Evolutionary conservation across 2,888 invertebrate species (phyloP), one percentile per base, ranked within the genome.

Genomic region (Ophioninae sp.): DNA sequence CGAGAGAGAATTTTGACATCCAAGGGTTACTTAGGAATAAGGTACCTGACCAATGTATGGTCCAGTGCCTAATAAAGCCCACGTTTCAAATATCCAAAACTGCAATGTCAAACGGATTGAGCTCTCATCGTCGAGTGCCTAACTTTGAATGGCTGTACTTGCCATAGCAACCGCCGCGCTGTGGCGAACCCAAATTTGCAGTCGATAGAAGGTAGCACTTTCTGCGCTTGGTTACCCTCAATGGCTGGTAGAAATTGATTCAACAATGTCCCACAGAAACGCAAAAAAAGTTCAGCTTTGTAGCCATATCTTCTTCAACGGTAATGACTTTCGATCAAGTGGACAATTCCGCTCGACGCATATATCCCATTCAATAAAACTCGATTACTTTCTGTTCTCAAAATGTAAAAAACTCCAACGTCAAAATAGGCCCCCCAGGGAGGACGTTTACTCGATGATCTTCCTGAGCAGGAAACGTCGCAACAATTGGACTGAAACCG

Each of bases 351-450:
- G 41, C 8, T 72, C 44, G n/a, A 37, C 20, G 67, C 58, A 67
- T 9, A 76, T 78, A 72, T 67, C 79, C 80, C 79, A 80, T 75
- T 74, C 58, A 44, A n/a, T 69, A 77, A 77, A 82, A 77, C 72
- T 75, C 79, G 69, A 78, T 85, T 85, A 83, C 80, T 82, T 85
- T 82, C 68, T 81, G 67, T 71, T 58, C 39, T 44, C 10, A 37
- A 30, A 37, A 64, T 39, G 22, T 17, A 68, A 51, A n/a, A 20
- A 17, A 17, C 56, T 56, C 17, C 22, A 5, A 39, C 22, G 22
- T 13, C 37, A 8, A 51, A 61, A 51, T 61, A 64, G 44, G 63
- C 75, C 51, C 79, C 71, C 71, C 65, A 71, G 74, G 82, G 69
- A 71, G 51, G 51, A n/a, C 23, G 67, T 51, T 81, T 74, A 23